Percentiles rank a stretch among this genome's conserved stretches.
These are phyloP conservation scores for Brachymystax lenok DNA, from an alignment of 2,797 vertebrate species.

Conservation along the genomic window DNA sequence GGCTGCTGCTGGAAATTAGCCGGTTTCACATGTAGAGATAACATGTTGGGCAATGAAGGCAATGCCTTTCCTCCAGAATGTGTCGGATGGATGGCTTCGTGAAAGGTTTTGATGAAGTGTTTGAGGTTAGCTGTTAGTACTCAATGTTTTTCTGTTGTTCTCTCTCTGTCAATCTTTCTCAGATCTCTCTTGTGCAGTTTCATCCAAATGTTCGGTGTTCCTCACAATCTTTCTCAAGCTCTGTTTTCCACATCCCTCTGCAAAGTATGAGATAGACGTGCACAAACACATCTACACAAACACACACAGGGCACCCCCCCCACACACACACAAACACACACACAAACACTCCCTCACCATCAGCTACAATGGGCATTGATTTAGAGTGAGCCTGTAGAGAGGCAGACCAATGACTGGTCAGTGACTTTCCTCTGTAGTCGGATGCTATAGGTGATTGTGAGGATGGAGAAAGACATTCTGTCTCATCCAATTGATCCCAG, in stretches of 20 bases:
- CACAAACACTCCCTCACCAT: background rate
- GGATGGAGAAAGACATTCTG: background rate
- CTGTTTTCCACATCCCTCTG: background rate
- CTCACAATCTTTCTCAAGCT: background rate
- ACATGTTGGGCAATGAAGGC: background rate
- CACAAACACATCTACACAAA: background rate
- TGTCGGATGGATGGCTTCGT: background rate
- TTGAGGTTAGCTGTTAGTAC: background rate
- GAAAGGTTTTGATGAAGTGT: background rate
- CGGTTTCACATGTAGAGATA: slow-evolving; percentile 30
- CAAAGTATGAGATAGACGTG: background rate
- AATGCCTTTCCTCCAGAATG: background rate
- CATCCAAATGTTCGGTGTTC: background rate
- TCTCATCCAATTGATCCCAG: background rate
- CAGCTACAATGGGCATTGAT: slow-evolving; percentile 8
- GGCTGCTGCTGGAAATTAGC: slow-evolving; percentile 48
- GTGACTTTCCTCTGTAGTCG: background rate
- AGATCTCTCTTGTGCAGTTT: background rate
- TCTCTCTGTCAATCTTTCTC: background rate
- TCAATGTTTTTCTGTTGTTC: background rate
- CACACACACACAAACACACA: background rate
- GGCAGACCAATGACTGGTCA: background rate
- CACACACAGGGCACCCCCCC: background rate
- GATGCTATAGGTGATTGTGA: background rate
- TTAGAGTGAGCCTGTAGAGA: background rate